Evolutionary conservation across 2,888 invertebrate genomes (phyloP), one percentile per base, ranked within the genome.

Genomic region (Pardosa pseudoannulata): DNA sequence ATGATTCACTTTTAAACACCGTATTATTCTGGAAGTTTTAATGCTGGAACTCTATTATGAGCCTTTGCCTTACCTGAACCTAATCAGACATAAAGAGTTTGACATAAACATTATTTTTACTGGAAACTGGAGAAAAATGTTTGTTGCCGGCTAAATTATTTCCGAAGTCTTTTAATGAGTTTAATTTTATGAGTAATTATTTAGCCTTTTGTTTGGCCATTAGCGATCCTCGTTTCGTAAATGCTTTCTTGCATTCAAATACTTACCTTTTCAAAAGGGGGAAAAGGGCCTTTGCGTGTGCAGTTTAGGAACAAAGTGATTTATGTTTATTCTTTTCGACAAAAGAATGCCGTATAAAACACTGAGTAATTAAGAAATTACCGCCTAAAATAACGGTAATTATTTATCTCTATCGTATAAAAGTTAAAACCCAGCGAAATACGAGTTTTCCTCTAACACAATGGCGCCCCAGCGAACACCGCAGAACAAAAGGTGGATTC

Each of bases 121-220:
- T 56, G 56, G 23, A 11, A 56, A 56, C 23, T 56, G 56, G 56
- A 56, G 56, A 56, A 56, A 56, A 56, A 56, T 56, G 56, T 56
- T 56, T 56, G 23, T 56, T 56, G 56, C 56, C 56, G 56, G 56
- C 23, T 56, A 56, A 56, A 56, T 56, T 36, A 70, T 41, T 70
- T 70, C 70, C 41, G 70, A 41, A 70, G 28, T 27, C 39, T 50
- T 65, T 56, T 79, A 85, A 85, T 85, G 83, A 78, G 76, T 85
- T 85, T 78, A 85, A 85, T 85, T 72, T 85, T 78, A 73, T 78
- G 83, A 85, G 62, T 85, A 85, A 85, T 85, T 85, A 78, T 72
- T 23, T 36, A 41, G 27, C 56, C 56, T 27, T 78, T 85, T 85
- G 83, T 85, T 78, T 65, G 36, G 19, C 72, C 50, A 78, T 78